Evolutionary conservation across 2,888 invertebrate species (phyloP), one percentile per base, ranked within the genome.

Genomic region (Lampropteryx suffumata): DNA sequence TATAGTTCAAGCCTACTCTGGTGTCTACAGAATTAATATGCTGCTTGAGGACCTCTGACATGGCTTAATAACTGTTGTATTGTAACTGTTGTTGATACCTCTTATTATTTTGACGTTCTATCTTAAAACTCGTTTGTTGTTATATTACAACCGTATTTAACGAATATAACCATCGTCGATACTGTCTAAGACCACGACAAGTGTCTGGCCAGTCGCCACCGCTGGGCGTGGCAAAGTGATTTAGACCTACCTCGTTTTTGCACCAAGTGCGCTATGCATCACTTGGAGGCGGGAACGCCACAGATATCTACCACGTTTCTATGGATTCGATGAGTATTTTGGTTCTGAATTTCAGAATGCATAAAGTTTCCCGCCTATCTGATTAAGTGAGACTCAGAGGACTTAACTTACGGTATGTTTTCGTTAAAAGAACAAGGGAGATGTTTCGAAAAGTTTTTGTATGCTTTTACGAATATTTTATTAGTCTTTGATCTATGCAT

Each of bases 141-240:
- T n/a, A n/a, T n/a, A n/a, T n/a, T n/a, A n/a, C n/a, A n/a, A 11
- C 12, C 11, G 26, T 0, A 1, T 2, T 8, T 11, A 0, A 36
- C 24, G 24, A 4, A 24, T 4, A 24, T n/a, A n/a, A n/a, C n/a
- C n/a, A n/a, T n/a, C n/a, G n/a, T 12, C 32, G 10, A 33, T 13
- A n/a, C 37, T 27, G 36, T 12, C 17, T 10, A 27, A 27, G 39
- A 46, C 47, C 40, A n/a, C 39, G 40, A 26, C 21, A 44, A 32
- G 43, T 28, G 36, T 37, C 50, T 45, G 41, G 45, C 35, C 26
- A 42, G 37, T 10, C 28, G 42, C 57, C 59, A 52, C 47, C 35
- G 12, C 44, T 44, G 50, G 61, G 61, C 55, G 61, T 55, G 59
- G 55, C 40, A 3, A 5, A 9, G 34, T 59, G 58, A 61, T 61